Conservation (phyloP, 2,797 vertebrate species). For the Gymnoscopelus microlampas region DNA sequence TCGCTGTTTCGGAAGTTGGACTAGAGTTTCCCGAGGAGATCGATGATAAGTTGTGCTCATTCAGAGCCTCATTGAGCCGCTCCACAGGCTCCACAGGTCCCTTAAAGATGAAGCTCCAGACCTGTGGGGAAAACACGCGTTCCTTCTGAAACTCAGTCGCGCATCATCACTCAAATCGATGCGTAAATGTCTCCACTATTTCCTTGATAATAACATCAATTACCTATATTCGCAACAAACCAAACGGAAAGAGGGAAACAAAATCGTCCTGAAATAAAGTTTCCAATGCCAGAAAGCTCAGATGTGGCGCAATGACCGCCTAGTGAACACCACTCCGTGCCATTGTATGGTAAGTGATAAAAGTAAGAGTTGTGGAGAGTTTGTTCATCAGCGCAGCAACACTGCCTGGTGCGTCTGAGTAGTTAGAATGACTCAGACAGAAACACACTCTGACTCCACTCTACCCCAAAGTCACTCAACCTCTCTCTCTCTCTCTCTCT, state of each 20-base stretch:
- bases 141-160: slow-evolving; percentile 15
- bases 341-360: slow-evolving; percentile 13
- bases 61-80: slow-evolving; percentile 43
- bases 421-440: slow-evolving; percentile 52
- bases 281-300: slow-evolving; percentile 53
- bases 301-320: slow-evolving; percentile 59
- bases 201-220: no score
- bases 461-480: slow-evolving; percentile 38
- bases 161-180: slow-evolving; percentile 53
- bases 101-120: slow-evolving; percentile 19
- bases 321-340: slow-evolving; percentile 63
- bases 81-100: slow-evolving; percentile 16
- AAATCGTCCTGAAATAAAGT: slow-evolving; percentile 54
- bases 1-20: slow-evolving; percentile 44
- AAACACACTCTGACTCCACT: slow-evolving; percentile 42
- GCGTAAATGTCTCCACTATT: slow-evolving; percentile 44
- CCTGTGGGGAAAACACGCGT: neutral
- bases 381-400: slow-evolving; percentile 36
- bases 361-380: slow-evolving; percentile 46
- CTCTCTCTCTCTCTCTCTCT: slow-evolving; percentile 14
- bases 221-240: no score
- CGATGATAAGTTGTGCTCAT: slow-evolving; percentile 36
- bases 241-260: neutral
- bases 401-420: slow-evolving; percentile 55
- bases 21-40: slow-evolving; percentile 54